Base-by-base conservation (phyloP, 2,113 vertebrate genomes). In the Trachemys scripta region DNA sequence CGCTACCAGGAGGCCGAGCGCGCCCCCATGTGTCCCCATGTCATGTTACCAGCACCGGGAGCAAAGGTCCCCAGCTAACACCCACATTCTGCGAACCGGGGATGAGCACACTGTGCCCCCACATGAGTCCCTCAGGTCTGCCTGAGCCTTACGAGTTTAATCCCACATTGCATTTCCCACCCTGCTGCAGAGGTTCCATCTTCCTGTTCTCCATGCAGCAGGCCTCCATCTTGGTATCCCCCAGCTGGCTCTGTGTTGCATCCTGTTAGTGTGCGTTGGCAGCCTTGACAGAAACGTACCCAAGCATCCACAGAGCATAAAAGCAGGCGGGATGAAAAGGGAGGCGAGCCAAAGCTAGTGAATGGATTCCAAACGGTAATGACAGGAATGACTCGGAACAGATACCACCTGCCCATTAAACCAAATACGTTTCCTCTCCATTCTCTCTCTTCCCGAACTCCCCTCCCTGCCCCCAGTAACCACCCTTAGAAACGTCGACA, bases 401-500 rank as follows among this genome's bases (percentile, higher is more conserved):
- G 86, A 86, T 87, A 65, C 19, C 93, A 90, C 72, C 89, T 7
- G 25, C 50, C n/a, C 72, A 1, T 29, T 19, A 38, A 96, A 49
- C 35, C 84, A 88, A n/a, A 10, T 45, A 12, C 31, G 76, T 62
- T n/a, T 12, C 45, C 8, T 54, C n/a, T 1, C 35, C 51, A 0
- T 0, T n/a, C 80, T 51, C 29, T 51, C 25, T 72, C 42, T 49
- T 50, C 78, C 78, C 45, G 5, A 31, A 50, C 42, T 35, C 22
- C 83, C 14, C 45, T 65, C 80, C 59, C 53, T 49, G 51, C n/a
- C 31, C 27, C 51, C n/a, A 0, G 24, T 82, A 50, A 45, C 85
- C 80, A 5, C 29, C 53, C 84, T 3, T 53, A 4, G 83, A 75
- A 78, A 90, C 87, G 59, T 54, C 0, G 0, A 51, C 87, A 51